Evolutionary conservation across 92 coral and sea anemone species (phyloP).

Genomic region (Ricordea florida): DNA sequence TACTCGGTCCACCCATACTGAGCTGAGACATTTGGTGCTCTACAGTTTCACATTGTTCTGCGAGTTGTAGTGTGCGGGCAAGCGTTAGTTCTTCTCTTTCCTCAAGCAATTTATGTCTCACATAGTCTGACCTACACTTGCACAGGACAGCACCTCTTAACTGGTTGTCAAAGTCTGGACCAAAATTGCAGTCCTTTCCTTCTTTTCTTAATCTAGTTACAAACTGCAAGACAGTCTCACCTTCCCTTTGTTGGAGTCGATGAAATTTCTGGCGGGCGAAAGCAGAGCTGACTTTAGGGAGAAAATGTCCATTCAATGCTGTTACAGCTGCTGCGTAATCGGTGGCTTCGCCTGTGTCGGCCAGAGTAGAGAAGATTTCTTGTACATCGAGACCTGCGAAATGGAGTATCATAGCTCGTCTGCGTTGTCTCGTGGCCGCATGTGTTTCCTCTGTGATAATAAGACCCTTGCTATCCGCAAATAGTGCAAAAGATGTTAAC

Average conservation of each 20-base stretch:
- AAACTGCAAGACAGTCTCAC: slow-evolving; percentile 32
- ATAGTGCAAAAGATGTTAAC: slow-evolving; percentile 35
- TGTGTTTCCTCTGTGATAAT: slow-evolving; percentile 10
- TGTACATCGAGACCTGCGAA: slow-evolving; percentile 36
- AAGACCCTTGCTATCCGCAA: slow-evolving; percentile 43
- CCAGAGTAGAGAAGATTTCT: slow-evolving; percentile 48
- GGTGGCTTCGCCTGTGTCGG: slow-evolving; percentile 36
- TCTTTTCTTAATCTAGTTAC: slow-evolving; percentile 16
- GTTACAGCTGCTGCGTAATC: slow-evolving; percentile 37
- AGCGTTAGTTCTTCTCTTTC: slow-evolving; percentile 34
- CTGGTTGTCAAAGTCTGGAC: slow-evolving; percentile 37
- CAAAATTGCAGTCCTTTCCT: slow-evolving; percentile 44
- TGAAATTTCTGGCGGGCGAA: slow-evolving; percentile 25
- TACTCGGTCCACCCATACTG: neutral
- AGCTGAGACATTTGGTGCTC: slow-evolving; percentile 43
- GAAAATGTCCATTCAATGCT: slow-evolving; percentile 43
- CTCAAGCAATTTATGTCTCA: slow-evolving; percentile 40
- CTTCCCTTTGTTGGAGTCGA: slow-evolving; percentile 21
- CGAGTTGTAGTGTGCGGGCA: slow-evolving; percentile 19
- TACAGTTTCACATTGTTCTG: slow-evolving; percentile 59
- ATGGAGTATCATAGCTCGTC: slow-evolving; percentile 37
- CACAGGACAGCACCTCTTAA: slow-evolving; percentile 34
- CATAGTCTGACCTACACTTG: slow-evolving; percentile 17
- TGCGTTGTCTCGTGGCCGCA: slow-evolving; percentile 24
- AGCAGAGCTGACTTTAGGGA: slow-evolving; percentile 32